A percentile compares a stretch with the other conserved stretches of the same genome.
Evolutionary conservation across 2,888 invertebrate species (phyloP).

Genomic region (Lepeophtheirus nordmannii): DNA sequence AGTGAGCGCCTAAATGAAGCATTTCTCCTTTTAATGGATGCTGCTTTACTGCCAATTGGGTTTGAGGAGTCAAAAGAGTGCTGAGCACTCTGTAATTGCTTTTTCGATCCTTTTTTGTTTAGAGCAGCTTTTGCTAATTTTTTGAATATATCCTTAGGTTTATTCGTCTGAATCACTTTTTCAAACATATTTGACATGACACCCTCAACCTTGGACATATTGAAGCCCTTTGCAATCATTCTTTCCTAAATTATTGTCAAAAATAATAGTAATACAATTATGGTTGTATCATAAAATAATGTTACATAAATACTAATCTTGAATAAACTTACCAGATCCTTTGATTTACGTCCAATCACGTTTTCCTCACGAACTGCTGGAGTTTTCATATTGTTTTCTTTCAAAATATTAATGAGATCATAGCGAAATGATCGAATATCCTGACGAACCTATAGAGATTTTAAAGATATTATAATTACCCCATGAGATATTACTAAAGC

Average conservation of each 20-base stretch:
- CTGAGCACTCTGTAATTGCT: background rate
- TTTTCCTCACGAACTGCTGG: slow-evolving; percentile 1
- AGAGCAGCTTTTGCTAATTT: background rate
- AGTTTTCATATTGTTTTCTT: slow-evolving; percentile 71
- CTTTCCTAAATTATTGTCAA: slow-evolving; percentile 14
- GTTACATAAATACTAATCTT: too few relatives aligned
- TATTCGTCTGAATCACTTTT: background rate
- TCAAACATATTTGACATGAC: slow-evolving; percentile 14
- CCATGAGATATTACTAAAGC: too few relatives aligned
- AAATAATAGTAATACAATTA: too few relatives aligned
- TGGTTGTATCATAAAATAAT: too few relatives aligned
- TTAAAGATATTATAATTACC: too few relatives aligned
- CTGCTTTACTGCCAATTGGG: slow-evolving; percentile 20
- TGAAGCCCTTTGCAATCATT: slow-evolving; percentile 23
- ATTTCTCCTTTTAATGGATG: slow-evolving; percentile 11
- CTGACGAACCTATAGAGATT: slow-evolving; percentile 44
- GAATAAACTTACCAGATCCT: slow-evolving; percentile 7
- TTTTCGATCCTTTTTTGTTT: background rate
- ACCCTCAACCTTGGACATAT: slow-evolving; percentile 14
- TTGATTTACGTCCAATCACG: slow-evolving; percentile 22
- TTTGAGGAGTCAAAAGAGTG: background rate
- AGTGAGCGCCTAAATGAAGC: slow-evolving; percentile 10
- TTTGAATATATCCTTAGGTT: slow-evolving; percentile 17
- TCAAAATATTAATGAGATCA: slow-evolving; percentile 77
- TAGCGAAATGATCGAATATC: slow-evolving; percentile 64